These are phyloP conservation scores for Ophioderma brevispina DNA, from an alignment of 35 echinoderm and acorn worm species.

Conservation along the genomic window DNA sequence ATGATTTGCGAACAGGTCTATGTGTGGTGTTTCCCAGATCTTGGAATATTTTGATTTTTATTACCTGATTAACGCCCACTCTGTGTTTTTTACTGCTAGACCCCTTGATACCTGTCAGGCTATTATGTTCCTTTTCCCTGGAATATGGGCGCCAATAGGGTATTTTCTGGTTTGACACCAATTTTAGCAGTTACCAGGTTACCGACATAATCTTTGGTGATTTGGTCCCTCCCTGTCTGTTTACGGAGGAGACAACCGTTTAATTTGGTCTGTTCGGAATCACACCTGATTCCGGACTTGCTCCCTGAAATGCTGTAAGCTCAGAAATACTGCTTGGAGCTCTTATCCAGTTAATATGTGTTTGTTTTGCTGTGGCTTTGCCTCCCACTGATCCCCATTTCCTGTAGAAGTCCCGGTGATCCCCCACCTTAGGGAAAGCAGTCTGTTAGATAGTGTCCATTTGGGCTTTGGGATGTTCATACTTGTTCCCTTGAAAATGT, in stretches of 20 bases:
- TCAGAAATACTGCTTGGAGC: no score
- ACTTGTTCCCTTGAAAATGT: background rate
- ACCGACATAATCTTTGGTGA: background rate
- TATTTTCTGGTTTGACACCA: background rate
- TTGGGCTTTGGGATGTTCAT: conserved; percentile 3
- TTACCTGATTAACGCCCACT: background rate
- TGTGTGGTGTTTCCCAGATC: background rate
- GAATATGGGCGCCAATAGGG: background rate
- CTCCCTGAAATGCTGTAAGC: no score
- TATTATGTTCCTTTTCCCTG: background rate
- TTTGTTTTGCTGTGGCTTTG: background rate
- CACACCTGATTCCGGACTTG: background rate
- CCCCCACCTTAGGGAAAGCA: background rate
- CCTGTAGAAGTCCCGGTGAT: background rate
- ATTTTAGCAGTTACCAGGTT: background rate
- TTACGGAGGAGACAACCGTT: background rate
- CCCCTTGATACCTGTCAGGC: background rate
- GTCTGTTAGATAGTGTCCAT: background rate
- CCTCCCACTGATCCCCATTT: background rate
- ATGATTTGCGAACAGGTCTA: background rate
- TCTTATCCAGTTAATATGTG: background rate
- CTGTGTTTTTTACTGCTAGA: background rate
- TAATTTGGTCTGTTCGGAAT: background rate
- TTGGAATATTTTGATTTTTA: background rate
- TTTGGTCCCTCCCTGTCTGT: background rate